phyloP scores from a whole-genome alignment of 1,140 invertebrate species.

The Leptinotarsa texana region DNA sequence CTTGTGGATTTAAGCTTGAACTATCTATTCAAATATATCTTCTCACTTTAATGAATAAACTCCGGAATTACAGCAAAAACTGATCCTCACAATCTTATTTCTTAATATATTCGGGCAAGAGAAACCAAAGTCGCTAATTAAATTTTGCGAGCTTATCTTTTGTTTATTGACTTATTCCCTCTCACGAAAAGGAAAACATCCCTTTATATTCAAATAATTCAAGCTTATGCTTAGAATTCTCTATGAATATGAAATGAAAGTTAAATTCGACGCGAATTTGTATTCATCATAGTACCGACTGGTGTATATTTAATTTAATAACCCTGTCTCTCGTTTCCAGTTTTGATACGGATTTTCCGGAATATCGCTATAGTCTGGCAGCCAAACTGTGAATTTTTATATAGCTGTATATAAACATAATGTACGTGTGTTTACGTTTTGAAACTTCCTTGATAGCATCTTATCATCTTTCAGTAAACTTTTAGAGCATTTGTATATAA shows the following conservation, averaged over 20 bases:
- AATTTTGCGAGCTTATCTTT: slow-evolving; percentile 20
- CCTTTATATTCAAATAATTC: slow-evolving; percentile 40
- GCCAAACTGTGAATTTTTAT: too few species aligned
- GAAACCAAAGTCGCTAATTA: slow-evolving; percentile 18
- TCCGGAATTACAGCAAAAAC: too few species aligned
- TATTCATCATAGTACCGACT: slow-evolving; percentile 37
- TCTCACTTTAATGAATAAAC: too few species aligned
- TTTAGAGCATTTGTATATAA: too few species aligned
- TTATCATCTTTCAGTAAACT: too few species aligned
- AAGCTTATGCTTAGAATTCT: slow-evolving; percentile 37
- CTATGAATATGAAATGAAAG: slow-evolving; percentile 42
- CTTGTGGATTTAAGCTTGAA: too few species aligned
- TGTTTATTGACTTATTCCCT: slow-evolving; percentile 32
- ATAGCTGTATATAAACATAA: too few species aligned
- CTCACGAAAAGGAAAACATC: slow-evolving; percentile 34
- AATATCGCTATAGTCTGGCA: background rate
- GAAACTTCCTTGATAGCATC: too few species aligned
- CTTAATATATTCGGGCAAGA: background rate
- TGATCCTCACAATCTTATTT: too few species aligned
- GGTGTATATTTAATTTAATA: slow-evolving; percentile 42
- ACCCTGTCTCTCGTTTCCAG: slow-evolving; percentile 20
- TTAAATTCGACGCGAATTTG: slow-evolving; percentile 37
- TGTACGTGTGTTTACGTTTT: too few species aligned
- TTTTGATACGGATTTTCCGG: slow-evolving; percentile 22
- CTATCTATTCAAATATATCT: too few species aligned